Conservation (phyloP, 2,113 vertebrate genomes). For the Cygnus atratus region DNA sequence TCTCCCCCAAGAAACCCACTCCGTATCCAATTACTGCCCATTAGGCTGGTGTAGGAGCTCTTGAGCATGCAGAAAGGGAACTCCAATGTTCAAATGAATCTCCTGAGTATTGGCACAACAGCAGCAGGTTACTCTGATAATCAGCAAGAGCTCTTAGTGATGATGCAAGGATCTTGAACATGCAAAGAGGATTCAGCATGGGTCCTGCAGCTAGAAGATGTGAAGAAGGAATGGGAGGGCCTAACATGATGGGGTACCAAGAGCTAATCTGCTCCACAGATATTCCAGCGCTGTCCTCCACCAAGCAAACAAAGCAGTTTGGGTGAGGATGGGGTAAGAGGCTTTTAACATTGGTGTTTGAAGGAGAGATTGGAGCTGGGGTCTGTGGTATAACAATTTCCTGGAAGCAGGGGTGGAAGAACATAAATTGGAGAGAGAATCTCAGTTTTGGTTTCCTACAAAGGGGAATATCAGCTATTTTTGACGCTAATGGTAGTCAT, state of each 20-base stretch:
- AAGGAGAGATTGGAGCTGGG: background rate
- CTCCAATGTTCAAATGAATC: background rate
- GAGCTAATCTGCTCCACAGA: background rate
- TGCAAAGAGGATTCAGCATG: background rate
- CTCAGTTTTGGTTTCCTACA: background rate
- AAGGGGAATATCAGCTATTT: background rate
- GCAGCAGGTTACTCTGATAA: background rate
- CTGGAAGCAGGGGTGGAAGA: background rate
- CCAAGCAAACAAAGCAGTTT: background rate
- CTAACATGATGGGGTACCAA: background rate
- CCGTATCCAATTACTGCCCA: background rate
- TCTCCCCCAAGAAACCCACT: background rate
- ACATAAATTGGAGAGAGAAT: background rate
- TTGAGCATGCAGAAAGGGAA: background rate
- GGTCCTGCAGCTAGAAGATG: background rate
- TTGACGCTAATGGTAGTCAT: background rate
- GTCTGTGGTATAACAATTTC: background rate
- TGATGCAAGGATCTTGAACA: background rate
- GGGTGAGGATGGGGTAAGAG: background rate
- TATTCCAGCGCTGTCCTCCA: background rate
- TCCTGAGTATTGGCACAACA: background rate
- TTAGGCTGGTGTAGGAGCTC: background rate
- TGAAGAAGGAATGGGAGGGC: background rate
- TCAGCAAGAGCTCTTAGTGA: background rate
- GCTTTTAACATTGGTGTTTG: background rate